Conservation (phyloP, 2,888 invertebrate genomes). For the Axea sp. region DNA sequence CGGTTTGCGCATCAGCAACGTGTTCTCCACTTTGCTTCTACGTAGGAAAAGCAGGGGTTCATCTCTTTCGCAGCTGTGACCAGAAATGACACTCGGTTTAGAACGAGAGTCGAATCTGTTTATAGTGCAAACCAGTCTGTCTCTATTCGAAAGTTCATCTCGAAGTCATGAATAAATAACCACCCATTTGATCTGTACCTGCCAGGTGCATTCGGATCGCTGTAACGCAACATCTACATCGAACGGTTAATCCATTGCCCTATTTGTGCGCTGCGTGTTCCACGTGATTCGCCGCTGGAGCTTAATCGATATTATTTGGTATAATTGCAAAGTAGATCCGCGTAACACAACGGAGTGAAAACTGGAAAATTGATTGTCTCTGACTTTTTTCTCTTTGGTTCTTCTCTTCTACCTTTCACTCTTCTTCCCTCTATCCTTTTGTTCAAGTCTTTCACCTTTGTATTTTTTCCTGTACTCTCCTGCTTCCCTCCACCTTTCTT, state of each 20-base stretch:
- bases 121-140: conserved; percentile 21
- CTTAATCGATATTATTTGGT: conserved; percentile 60
- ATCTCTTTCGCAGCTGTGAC: neutral
- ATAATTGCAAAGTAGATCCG: conserved; percentile 51
- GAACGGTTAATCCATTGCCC: conserved; percentile 62
- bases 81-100: conserved; percentile 1
- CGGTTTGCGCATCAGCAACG: too few relatives aligned
- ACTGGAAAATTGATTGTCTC: conserved; percentile 51
- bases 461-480: neutral
- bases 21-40: too few relatives aligned
- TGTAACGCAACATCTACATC: conserved; percentile 53
- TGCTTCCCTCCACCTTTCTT: neutral
- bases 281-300: conserved; percentile 46
- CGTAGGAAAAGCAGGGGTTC: too few relatives aligned
- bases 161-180: conserved; percentile 55
- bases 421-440: neutral
- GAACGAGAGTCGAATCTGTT: conserved; percentile 14
- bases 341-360: conserved; percentile 34
- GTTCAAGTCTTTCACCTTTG: too few relatives aligned
- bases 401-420: neutral
- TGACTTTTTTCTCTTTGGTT: neutral
- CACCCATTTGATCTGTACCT: conserved; percentile 37
- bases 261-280: conserved; percentile 55
- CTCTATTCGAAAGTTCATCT: conserved; percentile 14
- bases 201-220: conserved; percentile 49